Conservation (phyloP, 2,888 invertebrate species). For the Tachina grossa region DNA sequence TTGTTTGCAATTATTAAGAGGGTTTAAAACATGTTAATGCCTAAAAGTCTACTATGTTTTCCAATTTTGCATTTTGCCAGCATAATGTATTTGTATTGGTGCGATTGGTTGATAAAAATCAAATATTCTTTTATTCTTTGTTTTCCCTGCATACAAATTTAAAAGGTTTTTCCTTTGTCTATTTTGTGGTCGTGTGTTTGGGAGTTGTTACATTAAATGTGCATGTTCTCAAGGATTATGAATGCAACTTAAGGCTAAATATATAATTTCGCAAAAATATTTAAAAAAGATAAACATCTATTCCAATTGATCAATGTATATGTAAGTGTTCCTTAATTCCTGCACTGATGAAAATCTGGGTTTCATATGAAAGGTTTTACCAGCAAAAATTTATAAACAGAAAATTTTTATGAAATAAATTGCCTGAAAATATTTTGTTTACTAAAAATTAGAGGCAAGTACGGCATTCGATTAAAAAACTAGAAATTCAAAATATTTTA, state of each 20-base stretch:
- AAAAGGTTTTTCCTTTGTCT: conserved; percentile 46
- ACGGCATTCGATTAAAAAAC: no score
- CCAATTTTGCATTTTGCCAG: neutral
- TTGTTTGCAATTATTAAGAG: conserved; percentile 17
- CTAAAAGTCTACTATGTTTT: conserved; percentile 41
- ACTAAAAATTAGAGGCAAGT: no score
- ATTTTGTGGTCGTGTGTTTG: neutral
- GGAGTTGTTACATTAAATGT: conserved; percentile 30
- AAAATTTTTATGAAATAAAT: no score
- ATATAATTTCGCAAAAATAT: conserved; percentile 34
- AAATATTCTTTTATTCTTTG: conserved; percentile 54
- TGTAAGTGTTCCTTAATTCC: neutral
- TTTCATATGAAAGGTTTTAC: neutral
- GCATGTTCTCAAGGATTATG: conserved; percentile 57
- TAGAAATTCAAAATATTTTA: no score
- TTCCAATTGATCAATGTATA: conserved; percentile 32
- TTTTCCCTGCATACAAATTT: conserved; percentile 34
- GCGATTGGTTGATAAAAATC: conserved; percentile 66
- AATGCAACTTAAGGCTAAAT: conserved; percentile 57
- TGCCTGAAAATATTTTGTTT: no score
- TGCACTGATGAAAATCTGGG: conserved; percentile 7
- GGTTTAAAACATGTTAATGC: conserved; percentile 44
- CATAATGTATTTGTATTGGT: conserved; percentile 46
- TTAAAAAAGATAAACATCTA: conserved; percentile 43
- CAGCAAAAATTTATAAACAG: neutral